Conservation (phyloP, 2,888 invertebrate genomes). For the Gari tellinella region DNA sequence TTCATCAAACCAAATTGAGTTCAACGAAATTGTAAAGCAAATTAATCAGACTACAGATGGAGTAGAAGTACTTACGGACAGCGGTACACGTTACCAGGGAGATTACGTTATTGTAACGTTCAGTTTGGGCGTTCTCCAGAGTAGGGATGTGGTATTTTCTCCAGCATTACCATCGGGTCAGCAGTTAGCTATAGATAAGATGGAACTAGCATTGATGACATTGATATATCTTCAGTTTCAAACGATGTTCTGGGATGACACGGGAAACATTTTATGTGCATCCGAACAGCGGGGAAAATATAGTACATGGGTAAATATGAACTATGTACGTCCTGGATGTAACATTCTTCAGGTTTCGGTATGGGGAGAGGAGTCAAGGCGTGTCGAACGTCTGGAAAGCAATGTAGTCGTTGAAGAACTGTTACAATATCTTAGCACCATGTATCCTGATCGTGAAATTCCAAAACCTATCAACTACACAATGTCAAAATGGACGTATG, state of each 20-base stretch:
- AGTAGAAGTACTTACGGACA: conserved; percentile 33
- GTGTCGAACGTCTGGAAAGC: conserved; percentile 26
- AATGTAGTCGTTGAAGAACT: conserved; percentile 38
- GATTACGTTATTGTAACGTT: conserved; percentile 55
- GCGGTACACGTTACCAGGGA: conserved; percentile 25
- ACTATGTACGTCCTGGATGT: background rate
- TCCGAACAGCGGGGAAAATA: too few species aligned
- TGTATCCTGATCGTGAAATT: conserved; percentile 24
- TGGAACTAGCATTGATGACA: conserved; percentile 14
- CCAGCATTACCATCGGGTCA: conserved; percentile 50
- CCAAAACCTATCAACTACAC: conserved; percentile 12
- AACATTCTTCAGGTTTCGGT: conserved; percentile 43
- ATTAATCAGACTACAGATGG: conserved; percentile 24
- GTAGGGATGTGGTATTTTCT: conserved; percentile 32
- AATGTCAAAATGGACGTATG: conserved; percentile 35
- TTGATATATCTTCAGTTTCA: conserved; percentile 52
- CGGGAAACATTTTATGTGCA: background rate
- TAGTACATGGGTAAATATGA: too few species aligned
- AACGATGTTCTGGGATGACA: conserved; percentile 44
- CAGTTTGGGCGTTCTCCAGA: conserved; percentile 58
- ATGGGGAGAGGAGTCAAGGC: conserved; percentile 33
- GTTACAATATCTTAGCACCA: conserved; percentile 18
- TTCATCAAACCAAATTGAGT: conserved; percentile 17
- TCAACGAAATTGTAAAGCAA: conserved; percentile 34
- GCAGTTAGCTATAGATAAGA: conserved; percentile 35